Evolutionary conservation across 2,797 vertebrate species (phyloP), one percentile per base, ranked within the genome.

Genomic region (Champsocephalus gunnari): DNA sequence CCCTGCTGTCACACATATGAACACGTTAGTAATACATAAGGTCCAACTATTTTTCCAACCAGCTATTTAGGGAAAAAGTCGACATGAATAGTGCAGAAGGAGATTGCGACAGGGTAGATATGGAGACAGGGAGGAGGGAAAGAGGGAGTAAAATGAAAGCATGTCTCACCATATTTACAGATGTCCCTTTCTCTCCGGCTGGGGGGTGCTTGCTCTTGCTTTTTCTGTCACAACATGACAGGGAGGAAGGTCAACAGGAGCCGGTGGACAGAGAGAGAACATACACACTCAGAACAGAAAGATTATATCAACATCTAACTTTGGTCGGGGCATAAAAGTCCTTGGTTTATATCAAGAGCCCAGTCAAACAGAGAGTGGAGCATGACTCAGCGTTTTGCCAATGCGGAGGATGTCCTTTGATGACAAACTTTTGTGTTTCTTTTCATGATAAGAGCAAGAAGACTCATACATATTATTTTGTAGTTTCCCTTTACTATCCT

Each of bases 171-270:
- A 91, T 92, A 79, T 95, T 92, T 77, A 91, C 91, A 77, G 92
- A 92, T 69, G 92, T 95, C 72, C 93, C 92, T 87, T 93, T 93
- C 77, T 92, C 93, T 83, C 94, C 93, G 1, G 92, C 80, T 21
- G 92, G 90, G 62, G 92, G 93, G 81, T 94, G 93, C 88, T 95
- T 95, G 89, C 89, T 95, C 89, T 95, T 95, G 87, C 81, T 91
- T 92, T 95, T 96, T 86, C 95, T 96, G 88, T 88, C 76, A 90
- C 45, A 75, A 76, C 80, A 87, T 74, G 74, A 89, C 82, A 77
- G 71, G 28, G 66, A 80, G 73, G 80, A 89, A 90, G 86, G 88
- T 91, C 85, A 87, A 71, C 71, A 16, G 56, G 43, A 87, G 85
- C 83, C 89, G 38, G 75, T 80, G 77, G 87, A 88, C 74, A 89